Base-by-base conservation (phyloP, 2,797 vertebrate genomes). In the Micrastur ruficollis region DNA sequence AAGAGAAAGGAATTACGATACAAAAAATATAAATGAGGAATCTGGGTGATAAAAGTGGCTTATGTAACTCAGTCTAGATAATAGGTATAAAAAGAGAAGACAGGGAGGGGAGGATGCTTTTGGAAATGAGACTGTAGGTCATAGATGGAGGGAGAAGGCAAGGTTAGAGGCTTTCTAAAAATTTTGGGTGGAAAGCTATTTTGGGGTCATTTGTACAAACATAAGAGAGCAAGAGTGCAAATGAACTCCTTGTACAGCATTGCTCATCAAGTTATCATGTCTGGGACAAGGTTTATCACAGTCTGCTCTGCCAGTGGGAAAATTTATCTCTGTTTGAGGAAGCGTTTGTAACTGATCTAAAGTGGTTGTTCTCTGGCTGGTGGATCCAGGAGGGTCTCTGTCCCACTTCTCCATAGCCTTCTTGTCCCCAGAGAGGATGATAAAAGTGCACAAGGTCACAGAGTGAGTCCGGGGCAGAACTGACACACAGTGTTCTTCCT, bases 11-110 rank as follows among this genome's bases (percentile, higher is more conserved):
- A 90, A 61, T 63, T 86, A 50, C 4, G 27, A 71, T 72, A 78
- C 75, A 81, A 74, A 95, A 86, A n/a, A n/a, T n/a, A 81, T 87
- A 94, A 92, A 78, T 76, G 62, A 89, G 94, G 86, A 96, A 88
- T 93, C 89, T 95, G 94, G 89, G 91, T 95, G 90, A 81, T 79
- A 87, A 40, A 65, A 94, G 56, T 66, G 83, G 56, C 90, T 90
- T 95, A 90, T 90, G 46, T 94, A 96, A 90, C 91, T 87, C 83
- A 84, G 62, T 94, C 90, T 93, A 95, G 93, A 71, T 95, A 96
- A 87, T 52, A 87, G 72, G 70, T 83, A 72, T 80, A 79, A 88
- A 92, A 95, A 90, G 89, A 89, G 53, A 90, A 86, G 73, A 47
- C 3, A 7, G 40, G n/a, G 74, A 90, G 38, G 63, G 36, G 49